A percentile compares a stretch with the other conserved stretches of the same genome.
Evolutionary conservation across 2,797 vertebrate species (phyloP).

Genomic region (Galago senegalensis): DNA sequence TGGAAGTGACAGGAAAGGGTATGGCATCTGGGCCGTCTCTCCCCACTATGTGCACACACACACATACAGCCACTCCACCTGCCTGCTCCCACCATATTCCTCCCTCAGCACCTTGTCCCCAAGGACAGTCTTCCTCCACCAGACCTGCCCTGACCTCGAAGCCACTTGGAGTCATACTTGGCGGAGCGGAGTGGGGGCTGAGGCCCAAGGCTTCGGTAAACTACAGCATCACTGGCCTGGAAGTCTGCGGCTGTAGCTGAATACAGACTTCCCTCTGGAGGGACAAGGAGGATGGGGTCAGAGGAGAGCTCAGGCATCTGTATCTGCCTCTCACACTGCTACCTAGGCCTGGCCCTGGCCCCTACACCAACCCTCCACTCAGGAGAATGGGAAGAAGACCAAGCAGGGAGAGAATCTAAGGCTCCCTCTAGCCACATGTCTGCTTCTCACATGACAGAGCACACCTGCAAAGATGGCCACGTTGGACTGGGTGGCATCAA

Average conservation of each 20-base stretch:
- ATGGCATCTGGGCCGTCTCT: neutral
- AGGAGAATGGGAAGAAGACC: neutral
- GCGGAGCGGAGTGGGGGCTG: slow-evolving; percentile 94
- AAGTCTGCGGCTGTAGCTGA: slow-evolving; percentile 97
- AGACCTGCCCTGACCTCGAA: slow-evolving; percentile 92
- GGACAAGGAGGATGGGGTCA: neutral
- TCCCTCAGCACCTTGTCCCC: neutral
- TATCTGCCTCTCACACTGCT: neutral
- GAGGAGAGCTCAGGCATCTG: neutral
- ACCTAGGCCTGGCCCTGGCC: neutral
- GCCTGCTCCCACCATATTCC: neutral
- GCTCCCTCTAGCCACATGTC: slow-evolving; percentile 9
- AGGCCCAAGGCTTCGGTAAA: slow-evolving; percentile 96
- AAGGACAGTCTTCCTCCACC: neutral
- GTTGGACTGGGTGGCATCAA: slow-evolving; percentile 95
- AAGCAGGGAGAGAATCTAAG: neutral
- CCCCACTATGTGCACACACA: too few relatives aligned
- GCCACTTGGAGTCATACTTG: slow-evolving; percentile 98
- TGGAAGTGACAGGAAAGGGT: neutral
- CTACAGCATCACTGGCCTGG: slow-evolving; percentile 96
- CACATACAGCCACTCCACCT: neutral
- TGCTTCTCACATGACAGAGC: slow-evolving; percentile 63
- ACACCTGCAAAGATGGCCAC: slow-evolving; percentile 96
- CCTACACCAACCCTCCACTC: slow-evolving; percentile 24
- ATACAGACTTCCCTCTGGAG: slow-evolving; percentile 95